Percentiles rank a stretch among this genome's conserved stretches.
Evolutionary conservation across 2,113 vertebrate species (phyloP).

Genomic region (Rhagologus leucostigma): DNA sequence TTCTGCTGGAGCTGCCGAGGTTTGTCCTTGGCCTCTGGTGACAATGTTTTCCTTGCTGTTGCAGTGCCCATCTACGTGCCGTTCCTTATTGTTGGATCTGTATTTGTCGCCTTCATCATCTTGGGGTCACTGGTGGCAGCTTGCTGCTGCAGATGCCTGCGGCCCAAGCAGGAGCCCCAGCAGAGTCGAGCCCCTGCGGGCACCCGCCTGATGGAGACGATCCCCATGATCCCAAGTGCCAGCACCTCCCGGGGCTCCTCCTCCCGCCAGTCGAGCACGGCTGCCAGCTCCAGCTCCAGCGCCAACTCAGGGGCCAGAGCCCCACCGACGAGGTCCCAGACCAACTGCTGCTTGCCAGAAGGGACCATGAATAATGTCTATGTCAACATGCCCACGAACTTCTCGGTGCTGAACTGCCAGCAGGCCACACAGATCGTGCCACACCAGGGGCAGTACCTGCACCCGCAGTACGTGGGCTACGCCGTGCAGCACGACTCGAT

Average conservation of each 20-base stretch:
- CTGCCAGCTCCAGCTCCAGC: constrained; percentile 94
- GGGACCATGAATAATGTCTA: constrained; percentile 91
- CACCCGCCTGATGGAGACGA: constrained; percentile 89
- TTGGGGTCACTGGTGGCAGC: constrained; percentile 91
- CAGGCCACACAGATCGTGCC: constrained; percentile 96
- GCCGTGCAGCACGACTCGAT: constrained; percentile 80
- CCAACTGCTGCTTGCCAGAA: constrained; percentile 90
- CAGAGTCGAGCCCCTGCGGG: constrained; percentile 74
- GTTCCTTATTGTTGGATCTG: constrained; percentile 94
- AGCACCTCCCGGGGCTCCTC: constrained; percentile 91
- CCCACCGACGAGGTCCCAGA: constrained; percentile 85
- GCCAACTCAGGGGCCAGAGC: constrained; percentile 82
- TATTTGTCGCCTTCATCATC: constrained; percentile 95
- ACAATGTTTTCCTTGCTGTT: background rate
- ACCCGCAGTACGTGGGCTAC: constrained; percentile 92
- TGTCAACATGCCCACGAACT: constrained; percentile 96
- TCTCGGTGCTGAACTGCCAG: constrained; percentile 96
- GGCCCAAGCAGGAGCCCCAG: constrained; percentile 95
- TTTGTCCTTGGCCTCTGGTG: background rate
- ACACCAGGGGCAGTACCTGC: constrained; percentile 92
- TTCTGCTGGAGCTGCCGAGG: background rate
- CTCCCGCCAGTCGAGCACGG: constrained; percentile 94
- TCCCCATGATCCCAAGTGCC: constrained; percentile 94
- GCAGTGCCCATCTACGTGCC: constrained; percentile 97
- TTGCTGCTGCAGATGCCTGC: constrained; percentile 93